Evolutionary conservation across 1,140 invertebrate genomes (phyloP), one percentile per base, ranked within the genome.

Genomic region (Tachypleus tridentatus): DNA sequence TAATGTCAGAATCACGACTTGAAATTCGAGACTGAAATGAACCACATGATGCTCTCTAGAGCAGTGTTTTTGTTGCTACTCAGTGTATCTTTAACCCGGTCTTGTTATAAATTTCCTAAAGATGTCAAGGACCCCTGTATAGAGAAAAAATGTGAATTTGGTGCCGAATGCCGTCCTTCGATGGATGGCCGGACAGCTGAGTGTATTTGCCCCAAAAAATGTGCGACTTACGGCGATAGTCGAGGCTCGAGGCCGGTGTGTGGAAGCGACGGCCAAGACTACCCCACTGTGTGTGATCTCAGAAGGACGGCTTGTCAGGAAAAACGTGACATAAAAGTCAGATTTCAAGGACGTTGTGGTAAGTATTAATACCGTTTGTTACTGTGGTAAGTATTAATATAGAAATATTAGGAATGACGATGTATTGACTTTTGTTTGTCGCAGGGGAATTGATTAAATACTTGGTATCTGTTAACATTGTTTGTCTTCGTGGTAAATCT

Each of bases 301-400:
- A 84, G 85, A 67, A 80, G 82, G 67, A 82, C 83, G 29, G 85
- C 89, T 2, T 95, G 91, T 77, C 78, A 81, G 11, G 76, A 81
- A 9, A 83, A 85, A 65, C 80, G 80, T 58, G 88, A 89, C 75
- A 87, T 95, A 71, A 85, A 84, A 11, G 83, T 91, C 71, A 90
- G 88, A 74, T 93, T 88, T 77, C 82, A 82, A 64, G 92, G 92
- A 56, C 89, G 88, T 81, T 95, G 92, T 77, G 91, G 91, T 95
- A 77, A 85, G 29, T 29, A 29, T 29, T 29, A 29, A 29, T 29
- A 29, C n/a, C n/a, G n/a, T n/a, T n/a, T n/a, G n/a, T n/a, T n/a
- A n/a, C n/a, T 95, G 92, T 77, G 91, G 91, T 95, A 77, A 85
- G 29, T 29, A 29, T 29, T 29, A 29, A 29, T 29, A 29, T 29